Base-by-base conservation (phyloP, 2,888 invertebrate species). In the Leucophenga montana region DNA sequence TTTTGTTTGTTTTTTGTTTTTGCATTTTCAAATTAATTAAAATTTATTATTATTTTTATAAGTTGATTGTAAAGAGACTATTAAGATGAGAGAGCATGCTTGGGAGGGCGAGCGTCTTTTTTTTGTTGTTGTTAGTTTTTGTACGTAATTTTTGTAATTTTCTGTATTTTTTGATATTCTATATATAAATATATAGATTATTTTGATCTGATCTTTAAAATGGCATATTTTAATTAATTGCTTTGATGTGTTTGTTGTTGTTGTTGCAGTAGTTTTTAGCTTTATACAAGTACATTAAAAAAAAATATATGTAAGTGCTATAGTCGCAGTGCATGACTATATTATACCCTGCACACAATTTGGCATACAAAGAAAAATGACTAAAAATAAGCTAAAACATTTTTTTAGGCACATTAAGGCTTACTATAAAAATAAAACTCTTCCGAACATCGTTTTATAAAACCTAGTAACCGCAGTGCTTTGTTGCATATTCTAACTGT, bases 61-160 rank as follows among this genome's bases (percentile, higher is more conserved):
- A 18, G 56, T 13, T 57, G 62, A 54, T 67, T 44, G 4, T 31
- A 22, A 79, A 76, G 70, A 81, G 78, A 74, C 70, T 78, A 77
- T 75, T 76, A 79, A 79, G 77, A 85, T 84, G 79, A 85, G 11
- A 39, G 79, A 85, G 86, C 87, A 87, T 87, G 87, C 87, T 87
- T 86, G 86, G 86, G 87, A 87, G 85, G 87, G 86, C 86, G 39
- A 39, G 39, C 39, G 39, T 39, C 8, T 83, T 82, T 79, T 80
- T 75, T 68, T 74, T 73, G 4, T 83, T 82, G 79, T 81, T 75
- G 68, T 74, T 74, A n/a, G n/a, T 71, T 71, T 76, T 73, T 3
- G 70, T 65, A 57, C 70, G 75, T 69, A 59, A 71, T 33, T 68
- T 64, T 68, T 69, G 56, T n/a, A n/a, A n/a, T 50, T 61, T 44